Conservation (phyloP, 2,797 vertebrate genomes). For the Hippopotamyrus pictus region DNA sequence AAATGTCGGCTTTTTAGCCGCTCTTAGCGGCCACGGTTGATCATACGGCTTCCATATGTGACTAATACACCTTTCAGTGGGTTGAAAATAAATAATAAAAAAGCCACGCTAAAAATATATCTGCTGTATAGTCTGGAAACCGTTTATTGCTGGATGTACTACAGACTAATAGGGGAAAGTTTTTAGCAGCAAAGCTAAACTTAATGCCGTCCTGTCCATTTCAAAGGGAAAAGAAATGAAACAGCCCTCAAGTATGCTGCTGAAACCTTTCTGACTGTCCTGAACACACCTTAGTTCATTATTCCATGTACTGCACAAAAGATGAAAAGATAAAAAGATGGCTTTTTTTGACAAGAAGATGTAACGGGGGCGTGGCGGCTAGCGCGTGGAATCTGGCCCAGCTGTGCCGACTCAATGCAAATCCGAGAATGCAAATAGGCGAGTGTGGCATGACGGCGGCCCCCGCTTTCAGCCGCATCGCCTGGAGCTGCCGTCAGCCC, state of each 20-base stretch:
- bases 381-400: not conserved
- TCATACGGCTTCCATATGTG: not conserved
- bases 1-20: not conserved
- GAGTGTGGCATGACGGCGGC: not conserved
- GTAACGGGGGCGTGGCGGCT: not conserved
- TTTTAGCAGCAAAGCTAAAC: not conserved
- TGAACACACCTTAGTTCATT: not conserved
- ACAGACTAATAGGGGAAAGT: not conserved
- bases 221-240: not conserved
- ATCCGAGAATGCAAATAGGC: not conserved
- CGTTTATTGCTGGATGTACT: not conserved
- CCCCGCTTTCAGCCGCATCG: not conserved
- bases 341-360: not conserved
- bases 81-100: not conserved
- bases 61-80: not conserved
- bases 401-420: not conserved
- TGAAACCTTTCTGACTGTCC: not conserved
- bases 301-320: not conserved
- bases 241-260: not conserved
- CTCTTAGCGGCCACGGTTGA: not conserved
- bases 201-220: not conserved
- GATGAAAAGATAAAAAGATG: slow-evolving; percentile 13
- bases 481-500: not conserved
- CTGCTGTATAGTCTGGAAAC: not conserved
- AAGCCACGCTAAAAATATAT: not conserved